These are phyloP conservation scores for Osmerus mordax DNA, from an alignment of 2,113 vertebrate genomes.

Conservation along the genomic window DNA sequence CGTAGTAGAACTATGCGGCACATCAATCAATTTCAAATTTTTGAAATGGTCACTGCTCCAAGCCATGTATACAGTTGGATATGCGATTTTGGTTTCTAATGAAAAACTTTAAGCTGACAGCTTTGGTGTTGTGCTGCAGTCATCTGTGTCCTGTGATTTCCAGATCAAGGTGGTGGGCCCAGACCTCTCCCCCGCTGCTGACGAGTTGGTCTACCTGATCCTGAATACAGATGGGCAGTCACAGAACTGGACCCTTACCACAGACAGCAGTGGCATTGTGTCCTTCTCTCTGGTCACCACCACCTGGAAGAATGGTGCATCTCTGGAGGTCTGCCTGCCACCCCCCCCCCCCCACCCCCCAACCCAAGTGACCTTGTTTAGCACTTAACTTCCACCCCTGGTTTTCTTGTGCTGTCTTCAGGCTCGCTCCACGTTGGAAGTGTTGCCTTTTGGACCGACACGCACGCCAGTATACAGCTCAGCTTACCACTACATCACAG, in stretches of 20 bases:
- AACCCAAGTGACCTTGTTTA: too few relatives aligned
- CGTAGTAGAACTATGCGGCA: too few relatives aligned
- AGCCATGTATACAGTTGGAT: constrained; percentile 12
- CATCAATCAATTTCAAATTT: too few relatives aligned
- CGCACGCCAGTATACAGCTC: constrained; percentile 24
- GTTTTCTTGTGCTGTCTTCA: constrained; percentile 9
- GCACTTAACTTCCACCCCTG: too few relatives aligned
- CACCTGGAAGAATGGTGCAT: constrained; percentile 26
- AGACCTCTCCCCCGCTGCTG: constrained; percentile 25
- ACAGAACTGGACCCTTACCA: constrained; percentile 26
- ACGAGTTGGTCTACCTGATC: constrained; percentile 46
- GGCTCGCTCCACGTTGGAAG: constrained; percentile 8
- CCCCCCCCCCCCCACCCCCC: too few relatives aligned
- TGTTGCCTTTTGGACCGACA: fast-evolving
- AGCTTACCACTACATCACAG: background rate
- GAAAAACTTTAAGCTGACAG: too few relatives aligned
- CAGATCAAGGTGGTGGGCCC: constrained; percentile 59
- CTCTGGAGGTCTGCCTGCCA: constrained; percentile 42
- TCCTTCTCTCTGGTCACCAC: constrained; percentile 62
- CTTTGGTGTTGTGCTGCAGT: too few relatives aligned
- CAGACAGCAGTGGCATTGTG: constrained; percentile 53
- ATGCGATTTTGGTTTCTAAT: too few relatives aligned
- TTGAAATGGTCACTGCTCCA: too few relatives aligned
- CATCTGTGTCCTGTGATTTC: constrained; percentile 6
- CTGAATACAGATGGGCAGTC: fast-evolving